phyloP scores from a whole-genome alignment of 1,140 invertebrate genomes.

The Camponotus floridanus region DNA sequence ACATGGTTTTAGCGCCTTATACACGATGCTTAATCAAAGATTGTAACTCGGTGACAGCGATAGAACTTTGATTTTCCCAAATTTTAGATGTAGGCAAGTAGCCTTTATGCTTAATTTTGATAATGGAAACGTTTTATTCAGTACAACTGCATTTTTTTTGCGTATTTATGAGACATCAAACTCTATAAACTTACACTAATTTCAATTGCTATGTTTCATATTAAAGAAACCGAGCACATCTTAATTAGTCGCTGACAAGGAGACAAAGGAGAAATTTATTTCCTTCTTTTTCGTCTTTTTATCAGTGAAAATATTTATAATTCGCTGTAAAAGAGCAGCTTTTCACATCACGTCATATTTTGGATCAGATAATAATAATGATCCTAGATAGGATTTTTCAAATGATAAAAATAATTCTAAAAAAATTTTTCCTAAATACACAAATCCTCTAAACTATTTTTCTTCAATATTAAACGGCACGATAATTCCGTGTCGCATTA shows the following conservation, averaged over 20 bases:
- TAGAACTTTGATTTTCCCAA: not conserved
- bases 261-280: not conserved
- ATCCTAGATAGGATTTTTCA: not conserved
- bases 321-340: not conserved
- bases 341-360: not conserved
- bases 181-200: not conserved
- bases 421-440: not conserved
- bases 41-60: not conserved
- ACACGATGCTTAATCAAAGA: not conserved
- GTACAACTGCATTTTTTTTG: not conserved
- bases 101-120: not conserved
- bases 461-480: not conserved
- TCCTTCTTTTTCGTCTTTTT: not conserved
- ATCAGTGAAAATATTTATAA: not conserved
- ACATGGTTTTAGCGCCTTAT: not conserved
- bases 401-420: not conserved
- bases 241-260: not conserved
- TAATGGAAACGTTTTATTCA: not conserved
- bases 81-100: not conserved
- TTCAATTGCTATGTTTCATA: not conserved
- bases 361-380: not conserved
- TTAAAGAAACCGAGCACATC: not conserved
- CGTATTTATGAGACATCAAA: not conserved
- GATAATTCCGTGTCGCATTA: slow-evolving; percentile 16
- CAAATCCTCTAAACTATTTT: not conserved